Conservation (phyloP, 2,113 vertebrate genomes). For the Patagioenas fasciata region DNA sequence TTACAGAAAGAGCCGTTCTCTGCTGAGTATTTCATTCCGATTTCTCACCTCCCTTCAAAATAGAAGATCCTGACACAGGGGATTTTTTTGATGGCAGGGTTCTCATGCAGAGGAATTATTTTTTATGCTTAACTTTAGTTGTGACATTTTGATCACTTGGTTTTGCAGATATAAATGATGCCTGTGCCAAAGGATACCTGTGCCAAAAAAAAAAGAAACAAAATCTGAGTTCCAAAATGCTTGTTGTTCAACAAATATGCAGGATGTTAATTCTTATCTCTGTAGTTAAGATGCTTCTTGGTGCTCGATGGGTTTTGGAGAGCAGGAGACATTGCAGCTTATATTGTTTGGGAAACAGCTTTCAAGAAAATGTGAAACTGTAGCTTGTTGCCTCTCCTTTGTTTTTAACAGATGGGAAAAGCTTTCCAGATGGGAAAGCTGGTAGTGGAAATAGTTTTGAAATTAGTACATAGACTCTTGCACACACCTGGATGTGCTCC, state of each 20-base stretch:
- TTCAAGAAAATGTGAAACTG: neutral
- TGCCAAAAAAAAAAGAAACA: neutral
- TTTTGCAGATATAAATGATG: neutral
- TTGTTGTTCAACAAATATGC: neutral
- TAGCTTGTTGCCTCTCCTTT: neutral
- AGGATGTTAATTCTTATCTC: neutral
- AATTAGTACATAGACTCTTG: neutral
- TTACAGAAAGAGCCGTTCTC: constrained; percentile 17
- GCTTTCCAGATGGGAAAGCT: neutral
- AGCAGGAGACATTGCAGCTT: neutral
- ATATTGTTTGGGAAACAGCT: neutral
- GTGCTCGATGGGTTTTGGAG: neutral
- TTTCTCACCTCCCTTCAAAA: constrained; percentile 28
- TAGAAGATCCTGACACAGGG: neutral
- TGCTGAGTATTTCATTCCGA: neutral
- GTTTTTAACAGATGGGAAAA: neutral
- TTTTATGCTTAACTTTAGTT: neutral
- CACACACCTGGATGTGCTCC: neutral
- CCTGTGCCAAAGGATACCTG: neutral
- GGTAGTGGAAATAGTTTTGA: neutral
- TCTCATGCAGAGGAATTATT: neutral
- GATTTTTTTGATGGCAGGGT: neutral
- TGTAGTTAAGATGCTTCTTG: neutral
- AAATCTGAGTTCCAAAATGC: neutral
- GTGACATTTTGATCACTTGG: neutral